Base-by-base conservation (phyloP, 1,140 invertebrate genomes). In the Scaptomyza pallida region DNA sequence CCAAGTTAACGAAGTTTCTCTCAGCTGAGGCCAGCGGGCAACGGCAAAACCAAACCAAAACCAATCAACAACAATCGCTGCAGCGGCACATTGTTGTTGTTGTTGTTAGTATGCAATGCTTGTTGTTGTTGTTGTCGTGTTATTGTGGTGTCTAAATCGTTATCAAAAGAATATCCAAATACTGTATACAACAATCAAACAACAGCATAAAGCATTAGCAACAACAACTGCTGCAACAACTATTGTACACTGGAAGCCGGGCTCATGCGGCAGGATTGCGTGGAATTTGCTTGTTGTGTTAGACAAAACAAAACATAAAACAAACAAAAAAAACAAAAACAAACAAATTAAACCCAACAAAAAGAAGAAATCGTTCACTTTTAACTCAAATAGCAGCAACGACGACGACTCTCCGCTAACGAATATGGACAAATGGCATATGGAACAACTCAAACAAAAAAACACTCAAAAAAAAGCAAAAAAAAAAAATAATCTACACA, bases 231-330 rank as follows among this genome's bases (percentile, higher is more conserved):
- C 50, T 43, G 37, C 35, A 43, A 48, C 43, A 67, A 65, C 48
- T 15, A 54, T 52, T 57, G 15, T 41, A 65, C 63, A 65, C 48
- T 68, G 37, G 48, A 17, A 21, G 50, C 45, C 47, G 45, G 45
- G 56, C 30, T 65, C 44, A 35, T 26, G 41, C 48, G 57, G 37
- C 62, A 63, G 75, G 64, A 80, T 81, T 78, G 74, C 70, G 59
- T 65, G 81, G 81, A 75, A 61, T 74, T 85, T 86, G 81, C 81
- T 86, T 75, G 80, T 85, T 86, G 67, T 86, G 70, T 88, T 80
- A 81, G 77, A 85, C 64, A 61, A 78, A 88, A 70, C 61, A 26
- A 50, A 59, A 63, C 47, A 67, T 33, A 65, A 52, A 70, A 60
- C 21, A 72, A 51, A 30, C 47, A 50, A 67, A 48, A 60, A 40